Conservation (phyloP, 2,113 vertebrate species). For the Gallinago media region DNA sequence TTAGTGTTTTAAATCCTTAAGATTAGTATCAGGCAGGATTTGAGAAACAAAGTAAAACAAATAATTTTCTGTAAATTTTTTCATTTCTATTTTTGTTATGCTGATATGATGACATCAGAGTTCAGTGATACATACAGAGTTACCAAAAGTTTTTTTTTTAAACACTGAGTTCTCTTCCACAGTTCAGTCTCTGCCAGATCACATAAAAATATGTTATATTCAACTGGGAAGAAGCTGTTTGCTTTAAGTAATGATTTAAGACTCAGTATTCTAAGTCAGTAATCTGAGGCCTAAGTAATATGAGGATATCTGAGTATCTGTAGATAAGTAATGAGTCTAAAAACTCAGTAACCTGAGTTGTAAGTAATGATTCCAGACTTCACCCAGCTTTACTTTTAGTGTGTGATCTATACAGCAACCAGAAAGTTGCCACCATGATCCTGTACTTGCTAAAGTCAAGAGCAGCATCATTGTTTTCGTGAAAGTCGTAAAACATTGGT, state of each 20-base stretch:
- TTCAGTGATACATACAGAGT: background rate
- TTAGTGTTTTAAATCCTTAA: background rate
- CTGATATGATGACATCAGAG: background rate
- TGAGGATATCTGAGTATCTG: background rate
- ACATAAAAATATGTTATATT: background rate
- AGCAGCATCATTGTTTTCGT: background rate
- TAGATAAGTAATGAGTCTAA: background rate
- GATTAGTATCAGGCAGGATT: background rate
- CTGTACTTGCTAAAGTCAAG: background rate
- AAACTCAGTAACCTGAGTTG: background rate
- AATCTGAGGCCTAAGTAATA: background rate
- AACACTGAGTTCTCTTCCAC: background rate
- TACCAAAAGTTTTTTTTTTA: background rate
- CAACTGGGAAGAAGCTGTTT: background rate
- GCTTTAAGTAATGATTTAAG: background rate
- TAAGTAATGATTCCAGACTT: background rate
- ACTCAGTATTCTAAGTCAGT: background rate
- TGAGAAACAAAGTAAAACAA: background rate
- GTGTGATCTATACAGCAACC: background rate
- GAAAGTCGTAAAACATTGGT: fast-evolving
- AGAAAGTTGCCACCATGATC: background rate
- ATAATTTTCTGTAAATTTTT: background rate
- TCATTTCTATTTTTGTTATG: background rate
- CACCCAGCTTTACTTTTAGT: background rate
- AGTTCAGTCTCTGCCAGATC: background rate